Evolutionary conservation across 1,140 invertebrate species (phyloP).

Genomic region (Cherax destructor): DNA sequence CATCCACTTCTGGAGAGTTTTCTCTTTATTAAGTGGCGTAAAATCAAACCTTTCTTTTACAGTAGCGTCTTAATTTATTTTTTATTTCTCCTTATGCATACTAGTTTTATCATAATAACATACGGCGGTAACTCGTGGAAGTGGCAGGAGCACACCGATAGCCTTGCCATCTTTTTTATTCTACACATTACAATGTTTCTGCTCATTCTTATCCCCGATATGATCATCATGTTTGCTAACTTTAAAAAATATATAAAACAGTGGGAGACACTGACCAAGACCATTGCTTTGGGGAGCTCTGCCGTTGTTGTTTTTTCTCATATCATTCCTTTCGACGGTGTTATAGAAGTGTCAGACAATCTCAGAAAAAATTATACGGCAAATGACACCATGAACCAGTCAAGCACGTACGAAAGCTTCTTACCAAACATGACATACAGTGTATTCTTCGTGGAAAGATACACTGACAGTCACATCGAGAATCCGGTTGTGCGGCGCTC

Average conservation of each 20-base stretch:
- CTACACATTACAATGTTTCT: constrained; percentile 47
- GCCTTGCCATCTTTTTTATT: constrained; percentile 29
- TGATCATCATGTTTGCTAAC: constrained; percentile 67
- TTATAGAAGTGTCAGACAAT: too few species aligned
- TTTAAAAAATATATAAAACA: constrained; percentile 66
- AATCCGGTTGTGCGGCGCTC: constrained; percentile 71
- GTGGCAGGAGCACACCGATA: constrained; percentile 7
- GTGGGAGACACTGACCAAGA: constrained; percentile 65
- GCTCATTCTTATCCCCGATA: constrained; percentile 57
- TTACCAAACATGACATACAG: background rate
- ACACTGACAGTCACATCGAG: background rate
- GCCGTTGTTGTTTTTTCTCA: constrained; percentile 58
- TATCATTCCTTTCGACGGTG: background rate
- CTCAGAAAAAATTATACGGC: background rate
- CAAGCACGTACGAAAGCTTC: background rate
- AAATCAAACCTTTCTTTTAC: constrained; percentile 83
- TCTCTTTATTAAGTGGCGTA: constrained; percentile 87
- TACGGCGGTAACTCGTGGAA: constrained; percentile 1
- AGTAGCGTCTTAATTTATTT: constrained; percentile 84
- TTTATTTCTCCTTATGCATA: constrained; percentile 80
- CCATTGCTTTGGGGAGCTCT: constrained; percentile 52
- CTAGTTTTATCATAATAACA: constrained; percentile 56
- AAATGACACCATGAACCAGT: background rate
- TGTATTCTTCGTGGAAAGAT: background rate
- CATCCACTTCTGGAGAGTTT: constrained; percentile 88